phyloP scores from a whole-genome alignment of 2,797 vertebrate species.

The Enteromius viviparus region DNA sequence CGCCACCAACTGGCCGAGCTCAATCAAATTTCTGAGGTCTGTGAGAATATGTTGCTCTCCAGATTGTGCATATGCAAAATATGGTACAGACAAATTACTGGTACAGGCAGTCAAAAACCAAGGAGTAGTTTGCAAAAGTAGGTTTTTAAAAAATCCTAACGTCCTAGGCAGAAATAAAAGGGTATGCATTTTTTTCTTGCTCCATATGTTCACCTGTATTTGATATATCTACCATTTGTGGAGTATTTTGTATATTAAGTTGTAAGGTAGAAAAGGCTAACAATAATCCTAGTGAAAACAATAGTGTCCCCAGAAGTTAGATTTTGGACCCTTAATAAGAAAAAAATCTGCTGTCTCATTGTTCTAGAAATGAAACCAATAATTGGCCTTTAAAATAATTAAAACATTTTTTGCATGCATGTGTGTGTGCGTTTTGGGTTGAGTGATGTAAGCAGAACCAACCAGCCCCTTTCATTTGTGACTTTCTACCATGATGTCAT shows the following conservation, averaged over 20 bases:
- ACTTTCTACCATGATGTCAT: conserved; percentile 38
- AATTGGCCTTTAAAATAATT: conserved; percentile 3
- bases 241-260: neutral
- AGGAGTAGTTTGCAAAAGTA: neutral
- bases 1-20: neutral
- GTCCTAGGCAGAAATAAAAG: neutral
- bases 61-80: neutral
- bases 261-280: neutral
- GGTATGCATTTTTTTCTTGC: neutral
- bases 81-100: neutral
- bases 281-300: neutral
- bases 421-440: neutral
- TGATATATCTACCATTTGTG: neutral
- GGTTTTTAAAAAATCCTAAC: neutral
- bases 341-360: neutral
- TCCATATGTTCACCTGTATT: neutral
- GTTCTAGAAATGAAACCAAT: neutral
- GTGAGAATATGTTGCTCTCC: neutral
- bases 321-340: neutral
- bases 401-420: too few species aligned
- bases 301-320: neutral
- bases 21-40: neutral
- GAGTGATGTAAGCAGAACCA: conserved; percentile 13
- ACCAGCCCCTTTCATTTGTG: conserved; percentile 30
- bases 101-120: neutral